Percentiles rank a stretch among this genome's conserved stretches.
Evolutionary conservation across 2,797 vertebrate genomes (phyloP).

Genomic region (Protonibea diacanthus): DNA sequence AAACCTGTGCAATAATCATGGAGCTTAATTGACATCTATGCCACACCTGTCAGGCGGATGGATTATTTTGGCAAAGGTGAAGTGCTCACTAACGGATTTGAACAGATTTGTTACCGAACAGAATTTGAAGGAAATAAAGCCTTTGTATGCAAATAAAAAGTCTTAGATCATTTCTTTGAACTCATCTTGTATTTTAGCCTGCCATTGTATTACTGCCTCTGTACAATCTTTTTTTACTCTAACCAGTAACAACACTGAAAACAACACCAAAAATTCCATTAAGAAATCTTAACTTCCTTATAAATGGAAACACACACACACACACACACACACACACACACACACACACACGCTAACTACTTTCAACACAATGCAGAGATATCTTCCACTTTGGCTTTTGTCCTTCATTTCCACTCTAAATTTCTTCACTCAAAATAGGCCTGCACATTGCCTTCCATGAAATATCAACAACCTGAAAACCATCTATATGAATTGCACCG

Average conservation of each 20-base stretch:
- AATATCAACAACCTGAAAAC: conserved; percentile 16
- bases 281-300: neutral
- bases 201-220: neutral
- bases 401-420: neutral
- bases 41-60: too few relatives aligned
- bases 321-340: neutral
- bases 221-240: neutral
- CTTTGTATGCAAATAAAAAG: too few relatives aligned
- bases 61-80: too few relatives aligned
- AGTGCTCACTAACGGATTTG: too few relatives aligned
- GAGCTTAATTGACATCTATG: too few relatives aligned
- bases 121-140: too few relatives aligned
- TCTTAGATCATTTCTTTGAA: neutral
- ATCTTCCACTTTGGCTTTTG: neutral
- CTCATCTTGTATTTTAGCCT: neutral
- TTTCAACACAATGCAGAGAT: neutral
- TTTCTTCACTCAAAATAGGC: too few relatives aligned
- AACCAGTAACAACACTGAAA: neutral
- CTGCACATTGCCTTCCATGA: neutral
- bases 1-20: too few relatives aligned
- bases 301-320: too few relatives aligned
- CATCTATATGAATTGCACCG: neutral
- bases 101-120: too few relatives aligned
- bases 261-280: neutral
- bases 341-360: neutral